phyloP scores from a whole-genome alignment of 2,888 invertebrate species.

The Platycheirus albimanus region DNA sequence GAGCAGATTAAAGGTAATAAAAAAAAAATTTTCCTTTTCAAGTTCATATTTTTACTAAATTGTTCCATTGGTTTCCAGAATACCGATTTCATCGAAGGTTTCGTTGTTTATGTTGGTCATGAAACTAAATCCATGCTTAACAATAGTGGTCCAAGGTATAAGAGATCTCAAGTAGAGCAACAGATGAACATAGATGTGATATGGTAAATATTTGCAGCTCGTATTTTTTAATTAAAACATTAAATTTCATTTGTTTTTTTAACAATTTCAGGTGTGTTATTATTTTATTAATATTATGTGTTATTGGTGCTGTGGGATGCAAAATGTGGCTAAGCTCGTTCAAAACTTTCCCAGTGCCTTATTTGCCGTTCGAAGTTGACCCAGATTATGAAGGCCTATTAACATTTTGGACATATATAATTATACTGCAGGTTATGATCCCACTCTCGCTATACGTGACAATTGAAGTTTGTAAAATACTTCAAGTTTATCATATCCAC shows the following conservation, averaged over 20 bases:
- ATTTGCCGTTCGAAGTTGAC: constrained; percentile 86
- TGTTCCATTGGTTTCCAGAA: constrained; percentile 87
- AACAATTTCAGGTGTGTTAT: constrained; percentile 88
- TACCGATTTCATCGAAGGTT: constrained; percentile 97
- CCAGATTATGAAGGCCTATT: constrained; percentile 90
- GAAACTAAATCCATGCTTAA: constrained; percentile 99
- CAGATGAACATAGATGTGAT: constrained; percentile 98
- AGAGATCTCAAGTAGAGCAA: constrained; percentile 94
- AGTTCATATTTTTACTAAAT: too few relatives aligned
- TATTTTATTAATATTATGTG: constrained; percentile 93
- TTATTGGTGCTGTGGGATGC: constrained; percentile 95
- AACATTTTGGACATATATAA: constrained; percentile 97
- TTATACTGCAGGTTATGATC: constrained; percentile 98
- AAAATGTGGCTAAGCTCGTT: constrained; percentile 89
- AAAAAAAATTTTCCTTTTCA: too few relatives aligned
- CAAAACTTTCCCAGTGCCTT: constrained; percentile 85
- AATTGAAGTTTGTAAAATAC: constrained; percentile 96
- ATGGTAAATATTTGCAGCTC: constrained; percentile 89
- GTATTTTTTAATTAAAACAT: neutral
- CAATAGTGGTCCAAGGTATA: constrained; percentile 97
- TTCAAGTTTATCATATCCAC: constrained; percentile 97
- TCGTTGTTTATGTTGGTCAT: constrained; percentile 98
- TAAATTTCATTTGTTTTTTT: neutral
- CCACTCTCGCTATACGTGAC: constrained; percentile 98
- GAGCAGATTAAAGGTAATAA: constrained; percentile 89